Evolutionary conservation across 2,888 invertebrate genomes (phyloP), one percentile per base, ranked within the genome.

Genomic region (Cynaeus angustus): DNA sequence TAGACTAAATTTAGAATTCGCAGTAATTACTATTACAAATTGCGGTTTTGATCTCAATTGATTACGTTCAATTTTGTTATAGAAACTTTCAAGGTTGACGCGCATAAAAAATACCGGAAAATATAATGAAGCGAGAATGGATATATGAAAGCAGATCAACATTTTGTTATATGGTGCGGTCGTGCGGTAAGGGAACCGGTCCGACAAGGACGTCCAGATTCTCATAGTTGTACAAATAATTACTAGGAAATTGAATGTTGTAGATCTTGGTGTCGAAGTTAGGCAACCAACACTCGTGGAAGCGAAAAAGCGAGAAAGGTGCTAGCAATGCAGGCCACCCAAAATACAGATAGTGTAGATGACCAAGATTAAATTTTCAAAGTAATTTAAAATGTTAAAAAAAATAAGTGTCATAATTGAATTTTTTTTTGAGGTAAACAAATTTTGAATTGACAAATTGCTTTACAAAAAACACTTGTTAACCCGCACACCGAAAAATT

Each of bases 111-210:
- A 64, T 53, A 53, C 64, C 64, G 64, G 64, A 64, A 64, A 64
- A 64, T 64, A 64, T 52, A 59, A 59, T 37, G 46, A 48, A 53
- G 53, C 43, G 52, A 53, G 64, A 64, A 53, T 64, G 53, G 64
- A 52, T 53, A 64, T 64, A 64, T 64, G 64, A 64, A 64, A 64
- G 64, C 64, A 64, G 64, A 64, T 64, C 64, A 64, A 64, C 64
- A 64, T 64, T 64, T 64, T 64, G 53, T 64, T 53, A 45, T 52
- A 64, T 50, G 62, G 62, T 62, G 62, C 62, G 62, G 41, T 53
- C 43, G 64, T 64, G 64, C 56, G 66, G 48, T 38, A 66, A 55
- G 50, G 56, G 48, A 66, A 66, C 66, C 46, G 56, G 64, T 64
- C 46, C 16, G 66, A 56, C 66, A 66, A 66, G 66, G 66, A 56